These are phyloP conservation scores for Galeopsomyia nigrocyanea DNA, from an alignment of 2,888 invertebrate genomes.

Conservation along the genomic window DNA sequence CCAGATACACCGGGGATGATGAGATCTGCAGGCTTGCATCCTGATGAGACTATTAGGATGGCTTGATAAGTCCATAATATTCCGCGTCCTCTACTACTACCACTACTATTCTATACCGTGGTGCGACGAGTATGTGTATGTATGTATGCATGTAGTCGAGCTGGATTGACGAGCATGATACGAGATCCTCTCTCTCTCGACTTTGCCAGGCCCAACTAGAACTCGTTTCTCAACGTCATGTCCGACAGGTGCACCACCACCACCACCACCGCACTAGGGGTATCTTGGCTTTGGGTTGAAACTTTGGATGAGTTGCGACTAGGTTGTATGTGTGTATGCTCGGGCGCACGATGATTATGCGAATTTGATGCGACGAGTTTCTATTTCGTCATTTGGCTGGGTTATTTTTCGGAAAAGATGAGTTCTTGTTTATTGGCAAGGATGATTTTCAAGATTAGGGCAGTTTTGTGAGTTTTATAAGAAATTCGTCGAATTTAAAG, in stretches of 20 bases:
- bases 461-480: neutral
- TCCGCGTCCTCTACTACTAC: conserved; percentile 56
- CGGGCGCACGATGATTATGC: conserved; percentile 23
- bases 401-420: too few species aligned
- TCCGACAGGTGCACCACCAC: conserved; percentile 30
- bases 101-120: neutral
- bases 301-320: conserved; percentile 7
- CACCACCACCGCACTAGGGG: neutral
- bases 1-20: conserved; percentile 60
- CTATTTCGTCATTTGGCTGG: too few species aligned
- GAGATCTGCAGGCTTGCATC: conserved; percentile 68
- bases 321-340: neutral
- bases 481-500: too few species aligned
- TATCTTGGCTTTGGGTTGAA: neutral
- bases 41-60: conserved; percentile 68
- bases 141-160: neutral
- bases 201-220: neutral
- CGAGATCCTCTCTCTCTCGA: conserved; percentile 46
- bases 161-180: conserved; percentile 54
- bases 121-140: too few species aligned
- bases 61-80: conserved; percentile 68
- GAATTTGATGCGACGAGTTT: conserved; percentile 24
- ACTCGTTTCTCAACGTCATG: conserved; percentile 54
- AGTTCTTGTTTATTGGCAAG: neutral
- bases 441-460: neutral